Base-by-base conservation (phyloP, 92 coral and sea anemone species). In the Isaurus tuberculatus region DNA sequence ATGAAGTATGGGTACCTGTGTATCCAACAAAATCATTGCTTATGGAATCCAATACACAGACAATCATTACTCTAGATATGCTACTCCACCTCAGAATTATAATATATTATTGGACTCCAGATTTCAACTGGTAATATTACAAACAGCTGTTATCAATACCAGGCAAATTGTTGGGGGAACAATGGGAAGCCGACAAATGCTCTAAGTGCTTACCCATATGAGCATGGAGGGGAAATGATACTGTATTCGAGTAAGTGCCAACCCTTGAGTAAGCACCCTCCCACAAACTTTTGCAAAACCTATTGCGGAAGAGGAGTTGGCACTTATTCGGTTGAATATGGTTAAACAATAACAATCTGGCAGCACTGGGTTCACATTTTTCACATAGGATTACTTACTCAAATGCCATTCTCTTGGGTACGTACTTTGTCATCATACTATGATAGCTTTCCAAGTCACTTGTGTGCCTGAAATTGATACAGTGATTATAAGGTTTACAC, bases 391-490 rank as follows among this genome's bases (percentile, higher is more conserved):
- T 25, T 82, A 69, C 91, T 88, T 84, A 88, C 91, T 88, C 91
- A 78, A 88, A 88, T 14, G 88, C 91, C 73, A 88, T 83, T 33
- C 91, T 46, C 63, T 84, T 88, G 20, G 88, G 88, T 4, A 83
- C 88, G 80, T 84, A 89, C 67, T 89, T 89, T 4, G 86, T 89
- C 42, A 89, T n/a, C 89, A 89, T 84, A 43, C 89, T 89, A 28
- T 89, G 71, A 63, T 70, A 84, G n/a, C 70, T 84, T 67, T 89
- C 92, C 20, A 89, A 51, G 0, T 66, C 89, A 61, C 89, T 64
- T 40, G 92, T 85, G 66, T 89, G 92, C 30, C 92, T 85, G 63
- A 37, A 75, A 17, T 29, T 25, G 19, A 25, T 23, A 61, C 16
- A 61, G 67, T 61, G 34, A 61, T 61, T 61, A 25, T 22, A 8